Conservation (phyloP, 1,140 invertebrate genomes). For the Drosophila tristis region DNA sequence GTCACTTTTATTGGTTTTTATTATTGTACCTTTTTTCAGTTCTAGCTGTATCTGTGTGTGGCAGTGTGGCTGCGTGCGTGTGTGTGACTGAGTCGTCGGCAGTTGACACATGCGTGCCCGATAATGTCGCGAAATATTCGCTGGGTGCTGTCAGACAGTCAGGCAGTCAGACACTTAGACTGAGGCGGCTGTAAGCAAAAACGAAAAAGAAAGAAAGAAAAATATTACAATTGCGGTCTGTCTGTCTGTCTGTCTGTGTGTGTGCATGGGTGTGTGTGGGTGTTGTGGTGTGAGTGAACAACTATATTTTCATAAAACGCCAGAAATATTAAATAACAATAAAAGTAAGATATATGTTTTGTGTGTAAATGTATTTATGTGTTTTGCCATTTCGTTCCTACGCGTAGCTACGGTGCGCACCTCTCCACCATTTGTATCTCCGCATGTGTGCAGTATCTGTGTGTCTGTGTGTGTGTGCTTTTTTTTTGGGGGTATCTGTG, state of each 20-base stretch:
- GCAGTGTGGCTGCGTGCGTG: slow-evolving; percentile 1
- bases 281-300: slow-evolving; percentile 37
- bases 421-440: slow-evolving; percentile 25
- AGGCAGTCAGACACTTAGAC: slow-evolving; percentile 50
- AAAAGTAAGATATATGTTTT: slow-evolving; percentile 60
- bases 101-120: slow-evolving; percentile 76
- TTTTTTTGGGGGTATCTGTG: slow-evolving; percentile 18
- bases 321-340: slow-evolving; percentile 78
- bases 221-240: slow-evolving; percentile 54
- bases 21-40: slow-evolving; percentile 73
- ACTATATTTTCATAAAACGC: slow-evolving; percentile 76
- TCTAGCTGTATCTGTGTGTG: slow-evolving; percentile 1
- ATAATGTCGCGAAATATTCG: slow-evolving; percentile 67
- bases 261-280: slow-evolving; percentile 7
- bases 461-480: background rate
- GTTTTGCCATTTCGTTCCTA: slow-evolving; percentile 61
- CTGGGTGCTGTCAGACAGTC: slow-evolving; percentile 33
- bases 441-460: background rate
- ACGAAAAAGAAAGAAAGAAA: background rate
- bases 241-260: slow-evolving; percentile 7
- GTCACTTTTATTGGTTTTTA: slow-evolving; percentile 82
- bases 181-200: slow-evolving; percentile 45
- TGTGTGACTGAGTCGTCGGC: slow-evolving; percentile 47
- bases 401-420: slow-evolving; percentile 50
- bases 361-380: slow-evolving; percentile 74